Conservation (phyloP, 2,113 vertebrate species). For the Danio rerio region DNA sequence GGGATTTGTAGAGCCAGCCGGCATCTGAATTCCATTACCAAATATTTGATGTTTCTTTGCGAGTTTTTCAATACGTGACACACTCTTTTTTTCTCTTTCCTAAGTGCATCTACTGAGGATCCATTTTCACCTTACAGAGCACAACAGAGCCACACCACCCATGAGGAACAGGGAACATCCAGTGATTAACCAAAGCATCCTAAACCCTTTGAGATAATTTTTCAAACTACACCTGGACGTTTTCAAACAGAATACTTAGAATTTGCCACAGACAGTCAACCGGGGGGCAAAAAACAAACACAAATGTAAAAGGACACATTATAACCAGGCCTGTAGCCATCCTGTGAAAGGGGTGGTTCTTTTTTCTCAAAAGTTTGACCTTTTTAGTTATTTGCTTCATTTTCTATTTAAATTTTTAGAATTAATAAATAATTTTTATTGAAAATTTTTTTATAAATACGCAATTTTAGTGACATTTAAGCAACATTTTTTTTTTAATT, state of each 20-base stretch:
- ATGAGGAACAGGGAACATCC: slow-evolving; percentile 9
- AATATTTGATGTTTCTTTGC: slow-evolving; percentile 64
- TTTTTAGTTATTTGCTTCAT: too few species aligned
- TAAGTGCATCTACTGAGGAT: slow-evolving; percentile 49
- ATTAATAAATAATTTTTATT: too few species aligned
- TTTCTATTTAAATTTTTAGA: too few species aligned
- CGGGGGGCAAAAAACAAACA: background rate
- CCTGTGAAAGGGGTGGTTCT: too few species aligned
- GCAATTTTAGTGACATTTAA: too few species aligned
- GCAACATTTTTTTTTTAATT: too few species aligned
- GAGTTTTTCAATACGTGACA: slow-evolving; percentile 63
- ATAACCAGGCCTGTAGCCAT: too few species aligned
- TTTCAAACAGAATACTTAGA: slow-evolving; percentile 30
- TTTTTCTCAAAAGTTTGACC: too few species aligned
- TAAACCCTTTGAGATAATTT: slow-evolving; percentile 2
- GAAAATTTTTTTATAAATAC: too few species aligned
- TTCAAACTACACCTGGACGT: slow-evolving; percentile 23
- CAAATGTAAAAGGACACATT: background rate
- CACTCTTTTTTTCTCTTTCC: slow-evolving; percentile 54
- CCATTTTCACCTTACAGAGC: slow-evolving; percentile 39
- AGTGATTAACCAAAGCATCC: slow-evolving; percentile 23
- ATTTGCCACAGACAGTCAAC: slow-evolving; percentile 19
- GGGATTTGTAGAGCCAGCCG: slow-evolving; percentile 62
- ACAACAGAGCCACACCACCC: slow-evolving; percentile 33
- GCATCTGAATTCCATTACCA: slow-evolving; percentile 65